Evolutionary conservation across 2,113 vertebrate genomes (phyloP), one percentile per base, ranked within the genome.

Genomic region (Saccopteryx leptura): DNA sequence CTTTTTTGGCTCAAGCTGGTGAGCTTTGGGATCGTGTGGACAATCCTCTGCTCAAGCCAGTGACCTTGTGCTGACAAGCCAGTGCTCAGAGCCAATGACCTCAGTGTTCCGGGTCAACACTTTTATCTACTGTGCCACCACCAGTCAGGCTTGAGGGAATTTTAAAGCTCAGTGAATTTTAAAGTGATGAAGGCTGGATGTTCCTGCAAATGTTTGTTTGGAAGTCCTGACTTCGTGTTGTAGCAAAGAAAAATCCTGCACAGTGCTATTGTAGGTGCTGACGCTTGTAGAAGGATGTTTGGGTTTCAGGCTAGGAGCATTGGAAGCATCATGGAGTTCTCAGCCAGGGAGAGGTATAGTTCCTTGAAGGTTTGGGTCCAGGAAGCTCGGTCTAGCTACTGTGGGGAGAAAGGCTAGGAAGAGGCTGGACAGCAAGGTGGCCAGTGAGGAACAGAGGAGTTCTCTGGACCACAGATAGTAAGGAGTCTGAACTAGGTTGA

Each of bases 191-290:
- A 91, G 56, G 61, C 26, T 74, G 23, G 80, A 88, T 18, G 48
- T 83, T 66, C 60, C 17, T 50, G 4, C 24, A 54, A 79, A 31
- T 60, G 0, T 69, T 88, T 76, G 33, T 65, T 71, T 82, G 7
- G 50, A 93, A 88, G 8, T 33, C 17, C 24, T 60, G 31, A 83
- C 28, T 78, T 54, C 65, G 23, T 56, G 48, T 28, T 84, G 28
- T 79, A 72, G 39, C 54, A 52, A 69, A 74, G 66, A 85, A 88
- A 93, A 88, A 26, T 19, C 21, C 48, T 50, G 21, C n/a, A 10
- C 54, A 68, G 18, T 88, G 3, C 7, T 89, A 26, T 68, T 83
- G 7, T 68, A 87, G 68, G 33, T 75, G 7, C 74, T 91, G 68
- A 28, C 23, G 5, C 81, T 66, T 33, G 21, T 71, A 83, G 13